phyloP scores from a whole-genome alignment of 2,113 vertebrate species.

The Ciconia maguari region DNA sequence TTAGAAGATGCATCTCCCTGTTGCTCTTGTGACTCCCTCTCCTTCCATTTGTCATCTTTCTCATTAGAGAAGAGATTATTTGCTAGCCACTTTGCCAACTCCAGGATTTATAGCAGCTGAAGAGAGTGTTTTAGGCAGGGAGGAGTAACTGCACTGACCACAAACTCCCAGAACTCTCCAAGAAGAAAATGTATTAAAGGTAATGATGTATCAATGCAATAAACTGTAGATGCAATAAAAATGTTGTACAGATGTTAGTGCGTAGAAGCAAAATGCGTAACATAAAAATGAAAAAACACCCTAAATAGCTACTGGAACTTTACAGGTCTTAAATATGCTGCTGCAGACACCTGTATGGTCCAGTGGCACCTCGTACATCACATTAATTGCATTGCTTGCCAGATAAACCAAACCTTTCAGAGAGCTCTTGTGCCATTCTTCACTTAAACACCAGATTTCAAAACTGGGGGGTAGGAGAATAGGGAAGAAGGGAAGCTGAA shows the following conservation, averaged over 20 bases:
- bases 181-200: neutral
- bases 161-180: neutral
- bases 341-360: neutral
- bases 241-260: neutral
- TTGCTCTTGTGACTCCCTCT: neutral
- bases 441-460: neutral
- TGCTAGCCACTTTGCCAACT: neutral
- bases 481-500: neutral
- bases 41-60: neutral
- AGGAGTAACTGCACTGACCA: neutral
- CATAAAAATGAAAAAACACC: neutral
- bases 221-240: neutral
- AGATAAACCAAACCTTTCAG: neutral
- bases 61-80: neutral
- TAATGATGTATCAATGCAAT: neutral
- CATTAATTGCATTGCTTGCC: neutral
- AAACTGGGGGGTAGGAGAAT: neutral
- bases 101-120: neutral
- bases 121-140: neutral
- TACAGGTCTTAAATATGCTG: neutral
- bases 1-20: neutral
- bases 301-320: constrained; percentile 1
- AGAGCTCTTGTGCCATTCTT: neutral
- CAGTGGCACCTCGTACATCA: neutral
- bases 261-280: neutral